Evolutionary conservation across 1,140 invertebrate species (phyloP).

Genomic region (Eumeta japonica): DNA sequence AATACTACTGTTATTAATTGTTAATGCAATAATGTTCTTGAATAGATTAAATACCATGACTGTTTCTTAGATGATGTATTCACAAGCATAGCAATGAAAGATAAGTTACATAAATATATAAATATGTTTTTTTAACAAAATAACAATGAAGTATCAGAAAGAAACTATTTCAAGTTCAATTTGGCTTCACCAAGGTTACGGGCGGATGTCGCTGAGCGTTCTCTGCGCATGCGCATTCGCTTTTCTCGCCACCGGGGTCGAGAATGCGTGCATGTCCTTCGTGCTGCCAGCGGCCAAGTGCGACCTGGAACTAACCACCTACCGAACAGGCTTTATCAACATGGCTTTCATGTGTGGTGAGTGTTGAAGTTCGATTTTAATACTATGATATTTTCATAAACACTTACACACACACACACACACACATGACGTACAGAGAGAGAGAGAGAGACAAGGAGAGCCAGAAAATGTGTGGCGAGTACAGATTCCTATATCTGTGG

Average conservation of each 20-base stretch:
- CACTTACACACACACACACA: no score
- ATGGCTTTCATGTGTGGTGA: conserved; percentile 60
- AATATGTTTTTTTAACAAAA: no score
- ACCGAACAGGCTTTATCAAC: conserved; percentile 59
- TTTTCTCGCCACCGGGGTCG: conserved; percentile 59
- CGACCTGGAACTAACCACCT: conserved; percentile 55
- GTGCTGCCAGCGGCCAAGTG: conserved; percentile 58
- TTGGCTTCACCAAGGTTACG: conserved; percentile 40
- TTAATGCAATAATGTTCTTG: neutral
- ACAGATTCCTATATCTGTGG: no score
- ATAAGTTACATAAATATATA: no score
- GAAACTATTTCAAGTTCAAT: conserved; percentile 6
- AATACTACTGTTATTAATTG: neutral
- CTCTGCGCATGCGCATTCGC: conserved; percentile 40
- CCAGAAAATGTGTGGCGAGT: no score
- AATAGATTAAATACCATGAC: conserved; percentile 7
- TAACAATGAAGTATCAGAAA: no score
- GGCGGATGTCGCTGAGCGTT: conserved; percentile 43
- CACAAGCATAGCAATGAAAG: no score
- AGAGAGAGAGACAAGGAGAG: no score
- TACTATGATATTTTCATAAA: neutral
- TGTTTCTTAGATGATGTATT: no score
- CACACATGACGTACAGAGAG: no score
- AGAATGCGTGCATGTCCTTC: conserved; percentile 64
- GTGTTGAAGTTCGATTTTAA: conserved; percentile 10